Evolutionary conservation across 2,113 vertebrate genomes (phyloP).

Genomic region (Oxyruncus cristatus): DNA sequence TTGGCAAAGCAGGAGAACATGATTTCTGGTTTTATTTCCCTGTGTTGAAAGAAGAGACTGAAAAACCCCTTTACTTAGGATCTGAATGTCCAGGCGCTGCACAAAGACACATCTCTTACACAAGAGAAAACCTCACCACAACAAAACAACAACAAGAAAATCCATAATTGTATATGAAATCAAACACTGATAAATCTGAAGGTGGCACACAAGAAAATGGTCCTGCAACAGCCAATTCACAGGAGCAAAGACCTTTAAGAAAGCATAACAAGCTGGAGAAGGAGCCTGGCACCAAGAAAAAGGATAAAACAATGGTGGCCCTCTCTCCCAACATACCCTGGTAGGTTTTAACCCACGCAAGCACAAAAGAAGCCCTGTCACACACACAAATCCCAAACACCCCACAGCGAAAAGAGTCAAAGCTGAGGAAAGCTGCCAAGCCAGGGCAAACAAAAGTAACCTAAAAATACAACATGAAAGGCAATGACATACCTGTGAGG

Average conservation of each 20-base stretch:
- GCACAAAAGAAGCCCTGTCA: accelerated
- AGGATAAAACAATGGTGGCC: accelerated
- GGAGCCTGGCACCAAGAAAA: not conserved
- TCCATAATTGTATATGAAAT: not conserved
- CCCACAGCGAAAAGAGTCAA: not conserved
- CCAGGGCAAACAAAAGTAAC: not conserved
- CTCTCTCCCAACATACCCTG: too few species aligned
- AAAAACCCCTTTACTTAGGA: not conserved
- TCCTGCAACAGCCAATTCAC: not conserved
- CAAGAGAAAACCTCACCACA: not conserved
- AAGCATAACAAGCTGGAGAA: not conserved
- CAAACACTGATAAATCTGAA: not conserved
- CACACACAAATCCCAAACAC: not conserved
- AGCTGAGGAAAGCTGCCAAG: not conserved
- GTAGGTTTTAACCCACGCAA: not conserved
- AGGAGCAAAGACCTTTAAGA: not conserved
- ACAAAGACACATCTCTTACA: not conserved
- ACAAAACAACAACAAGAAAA: not conserved
- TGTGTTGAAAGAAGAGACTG: not conserved
- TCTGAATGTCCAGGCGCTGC: not conserved
- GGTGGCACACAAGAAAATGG: not conserved
- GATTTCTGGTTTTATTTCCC: not conserved
- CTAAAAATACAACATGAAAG: not conserved
- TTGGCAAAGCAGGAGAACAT: not conserved
- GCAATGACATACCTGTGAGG: not conserved